These are phyloP conservation scores for Argyresthia albistria DNA, from an alignment of 2,888 invertebrate species.

Conservation along the genomic window DNA sequence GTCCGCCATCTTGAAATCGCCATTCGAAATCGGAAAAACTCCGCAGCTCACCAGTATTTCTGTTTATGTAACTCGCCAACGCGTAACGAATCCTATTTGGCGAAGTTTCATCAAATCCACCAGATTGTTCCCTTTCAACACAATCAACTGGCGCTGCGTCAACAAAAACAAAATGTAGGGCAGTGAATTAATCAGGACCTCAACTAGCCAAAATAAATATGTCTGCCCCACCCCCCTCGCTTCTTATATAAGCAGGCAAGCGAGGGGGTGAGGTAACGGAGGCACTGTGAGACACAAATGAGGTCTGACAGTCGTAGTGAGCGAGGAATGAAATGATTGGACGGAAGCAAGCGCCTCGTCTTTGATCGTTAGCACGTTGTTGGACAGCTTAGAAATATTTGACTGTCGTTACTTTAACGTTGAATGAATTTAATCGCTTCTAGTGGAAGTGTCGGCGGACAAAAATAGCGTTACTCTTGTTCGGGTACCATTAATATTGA, in stretches of 20 bases:
- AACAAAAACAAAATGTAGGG: constrained; percentile 1
- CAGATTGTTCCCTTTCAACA: constrained; percentile 1
- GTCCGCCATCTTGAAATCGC: too few species aligned
- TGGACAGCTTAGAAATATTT: neutral
- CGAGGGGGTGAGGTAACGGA: neutral
- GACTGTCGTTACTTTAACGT: too few species aligned
- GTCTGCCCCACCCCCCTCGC: neutral
- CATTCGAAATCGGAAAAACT: too few species aligned
- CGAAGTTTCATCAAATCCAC: neutral
- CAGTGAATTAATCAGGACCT: constrained; percentile 1
- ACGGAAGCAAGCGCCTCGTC: neutral
- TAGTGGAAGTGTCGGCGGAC: too few species aligned
- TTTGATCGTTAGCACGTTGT: neutral
- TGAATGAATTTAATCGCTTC: too few species aligned
- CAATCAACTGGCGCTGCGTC: neutral
- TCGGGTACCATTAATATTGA: too few species aligned
- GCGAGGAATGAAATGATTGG: neutral
- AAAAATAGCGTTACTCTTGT: too few species aligned
- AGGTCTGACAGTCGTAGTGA: neutral
- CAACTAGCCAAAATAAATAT: neutral
- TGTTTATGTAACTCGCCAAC: too few species aligned
- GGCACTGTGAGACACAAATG: neutral
- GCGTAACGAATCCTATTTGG: neutral
- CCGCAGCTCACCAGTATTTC: too few species aligned
- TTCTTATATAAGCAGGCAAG: neutral